A percentile compares a stretch with the other conserved stretches of the same genome.
phyloP scores from a whole-genome alignment of 2,888 invertebrate species.

The Sarcophaga caerulescens region DNA sequence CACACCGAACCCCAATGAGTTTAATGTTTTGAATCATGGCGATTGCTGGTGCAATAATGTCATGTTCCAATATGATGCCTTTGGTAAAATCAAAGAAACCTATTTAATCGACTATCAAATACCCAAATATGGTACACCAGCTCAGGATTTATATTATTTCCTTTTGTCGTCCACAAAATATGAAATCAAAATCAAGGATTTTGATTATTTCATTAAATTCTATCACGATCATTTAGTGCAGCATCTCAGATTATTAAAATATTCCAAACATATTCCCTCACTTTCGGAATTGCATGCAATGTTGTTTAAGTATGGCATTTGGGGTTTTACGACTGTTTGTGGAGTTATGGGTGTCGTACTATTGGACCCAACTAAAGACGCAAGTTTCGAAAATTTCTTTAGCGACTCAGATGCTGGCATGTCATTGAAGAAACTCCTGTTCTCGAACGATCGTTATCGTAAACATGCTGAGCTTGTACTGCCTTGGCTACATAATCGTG shows the following conservation, averaged over 20 bases:
- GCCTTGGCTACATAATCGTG: constrained; percentile 77
- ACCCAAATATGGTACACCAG: constrained; percentile 72
- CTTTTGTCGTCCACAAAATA: constrained; percentile 73
- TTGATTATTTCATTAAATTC: constrained; percentile 75
- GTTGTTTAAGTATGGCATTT: constrained; percentile 71
- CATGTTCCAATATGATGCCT: constrained; percentile 74
- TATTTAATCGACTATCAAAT: constrained; percentile 75
- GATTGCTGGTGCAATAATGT: constrained; percentile 76
- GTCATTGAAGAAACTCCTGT: constrained; percentile 74
- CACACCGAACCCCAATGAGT: constrained; percentile 70
- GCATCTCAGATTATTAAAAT: constrained; percentile 72
- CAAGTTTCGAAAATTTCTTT: constrained; percentile 73
- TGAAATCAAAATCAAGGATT: constrained; percentile 72
- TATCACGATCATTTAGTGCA: constrained; percentile 74
- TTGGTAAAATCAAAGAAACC: constrained; percentile 71
- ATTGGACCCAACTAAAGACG: constrained; percentile 73
- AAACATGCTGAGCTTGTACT: constrained; percentile 74
- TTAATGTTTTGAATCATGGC: constrained; percentile 75
- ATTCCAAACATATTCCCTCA: constrained; percentile 70
- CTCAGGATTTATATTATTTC: constrained; percentile 74
- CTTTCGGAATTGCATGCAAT: constrained; percentile 70
- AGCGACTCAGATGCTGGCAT: constrained; percentile 70
- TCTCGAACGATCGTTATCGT: constrained; percentile 73
- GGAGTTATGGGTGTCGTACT: constrained; percentile 74
- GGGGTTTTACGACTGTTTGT: constrained; percentile 70